Conservation (phyloP, 2,113 vertebrate genomes). For the Sinocyclocheilus anophthalmus region DNA sequence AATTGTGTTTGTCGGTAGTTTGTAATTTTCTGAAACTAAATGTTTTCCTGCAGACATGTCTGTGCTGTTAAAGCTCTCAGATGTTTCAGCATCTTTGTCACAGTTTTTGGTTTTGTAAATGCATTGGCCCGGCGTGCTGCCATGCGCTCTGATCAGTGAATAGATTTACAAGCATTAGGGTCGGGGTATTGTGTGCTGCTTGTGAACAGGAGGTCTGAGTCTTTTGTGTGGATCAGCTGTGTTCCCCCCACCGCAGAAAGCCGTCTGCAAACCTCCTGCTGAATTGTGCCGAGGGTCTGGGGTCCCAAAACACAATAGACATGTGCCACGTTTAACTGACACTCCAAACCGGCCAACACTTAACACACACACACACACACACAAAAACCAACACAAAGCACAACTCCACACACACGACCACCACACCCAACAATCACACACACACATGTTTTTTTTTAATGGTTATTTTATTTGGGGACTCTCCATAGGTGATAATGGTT, state of each 20-base stretch:
- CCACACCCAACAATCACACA: too few relatives aligned
- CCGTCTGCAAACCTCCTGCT: conserved; percentile 59
- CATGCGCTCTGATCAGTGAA: conserved; percentile 71
- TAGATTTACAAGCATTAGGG: conserved; percentile 80
- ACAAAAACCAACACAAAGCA: too few relatives aligned
- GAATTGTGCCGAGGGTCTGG: conserved; percentile 52
- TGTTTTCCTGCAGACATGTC: neutral
- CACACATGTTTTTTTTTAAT: neutral
- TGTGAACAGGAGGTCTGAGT: conserved; percentile 71
- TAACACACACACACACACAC: conserved; percentile 46
- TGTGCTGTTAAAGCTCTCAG: neutral
- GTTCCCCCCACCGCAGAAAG: conserved; percentile 55
- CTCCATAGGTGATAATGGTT: too few relatives aligned
- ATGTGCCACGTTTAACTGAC: conserved; percentile 59
- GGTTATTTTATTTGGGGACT: too few relatives aligned
- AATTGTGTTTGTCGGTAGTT: neutral
- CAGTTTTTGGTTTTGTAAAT: conserved; percentile 51
- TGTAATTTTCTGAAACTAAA: neutral
- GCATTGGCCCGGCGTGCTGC: conserved; percentile 61
- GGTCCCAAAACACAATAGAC: conserved; percentile 55
- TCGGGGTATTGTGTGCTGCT: conserved; percentile 66
- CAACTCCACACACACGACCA: neutral
- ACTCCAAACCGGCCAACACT: conserved; percentile 46
- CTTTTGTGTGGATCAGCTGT: conserved; percentile 73
- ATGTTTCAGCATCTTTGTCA: conserved; percentile 21